Base-by-base conservation (phyloP, 92 coral and sea anemone genomes). In the Siderastrea siderea region DNA sequence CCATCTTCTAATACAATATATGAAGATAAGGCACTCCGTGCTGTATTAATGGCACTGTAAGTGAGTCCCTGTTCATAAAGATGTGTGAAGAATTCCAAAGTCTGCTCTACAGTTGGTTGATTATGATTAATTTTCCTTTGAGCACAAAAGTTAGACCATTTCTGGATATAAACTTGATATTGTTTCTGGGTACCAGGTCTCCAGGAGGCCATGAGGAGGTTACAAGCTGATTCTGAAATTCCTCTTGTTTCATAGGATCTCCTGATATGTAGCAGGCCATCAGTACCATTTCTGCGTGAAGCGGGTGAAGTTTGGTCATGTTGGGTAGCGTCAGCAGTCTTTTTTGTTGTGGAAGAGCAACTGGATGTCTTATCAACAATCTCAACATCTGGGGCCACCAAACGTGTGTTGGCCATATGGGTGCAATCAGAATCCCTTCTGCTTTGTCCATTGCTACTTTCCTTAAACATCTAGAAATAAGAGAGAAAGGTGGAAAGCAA, bases 131-230 rank as follows among this genome's bases (percentile, higher is more conserved):
- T 75, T 77, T 89, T 47, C 85, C 90, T 64, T 74, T 78, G 61
- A 88, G 90, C 47, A 89, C 95, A 88, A 86, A 88, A 79, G 69
- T 52, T 26, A 10, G 46, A 67, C 95, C 95, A 92, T 69, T 88
- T 68, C 48, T 59, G 77, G 63, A 91, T 69, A 67, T 84, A 74
- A 4, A 65, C 58, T 54, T n/a, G 54, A 47, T 91, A 91, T 68
- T 91, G 94, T 47, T 80, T 81, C 75, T 81, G 80, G 64, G 91
- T 86, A 7, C 85, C 71, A 57, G 60, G 74, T 79, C 89, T 77
- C 86, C 89, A 84, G 5, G 93, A 84, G 38, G 75, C 17, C 81
- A 90, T 77, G 94, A 91, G 83, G 68, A 86, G 70, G 78, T 70
- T 74, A 2, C 57, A 58, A 91, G 94, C 88, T 81, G 76, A 54